phyloP scores from a whole-genome alignment of 2,888 invertebrate genomes.

The Apotomis turbidana region DNA sequence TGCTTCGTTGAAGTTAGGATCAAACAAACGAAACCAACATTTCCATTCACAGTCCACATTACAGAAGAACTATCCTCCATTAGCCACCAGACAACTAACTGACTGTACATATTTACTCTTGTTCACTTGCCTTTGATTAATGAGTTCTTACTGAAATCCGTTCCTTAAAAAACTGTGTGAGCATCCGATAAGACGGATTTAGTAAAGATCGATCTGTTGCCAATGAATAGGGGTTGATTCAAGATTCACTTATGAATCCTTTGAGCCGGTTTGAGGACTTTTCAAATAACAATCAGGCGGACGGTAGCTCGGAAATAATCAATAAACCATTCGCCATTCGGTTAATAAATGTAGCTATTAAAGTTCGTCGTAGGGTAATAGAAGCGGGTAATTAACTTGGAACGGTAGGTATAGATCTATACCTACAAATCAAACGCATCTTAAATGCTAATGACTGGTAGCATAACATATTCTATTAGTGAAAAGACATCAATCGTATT shows the following conservation, averaged over 20 bases:
- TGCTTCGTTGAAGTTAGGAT: background rate
- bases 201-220: constrained; percentile 32
- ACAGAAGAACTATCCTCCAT: constrained; percentile 12
- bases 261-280: constrained; percentile 24
- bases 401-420: no score
- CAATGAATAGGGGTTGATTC: constrained; percentile 35
- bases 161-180: constrained; percentile 25
- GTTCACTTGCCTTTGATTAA: constrained; percentile 29
- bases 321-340: background rate
- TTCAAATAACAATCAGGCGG: constrained; percentile 20
- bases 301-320: background rate
- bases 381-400: no score
- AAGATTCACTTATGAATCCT: constrained; percentile 32
- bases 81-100: constrained; percentile 23
- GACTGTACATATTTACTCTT: background rate
- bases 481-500: no score
- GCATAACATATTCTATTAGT: no score
- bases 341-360: background rate
- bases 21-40: background rate
- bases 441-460: no score
- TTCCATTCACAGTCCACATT: constrained; percentile 1
- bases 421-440: no score
- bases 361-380: background rate
- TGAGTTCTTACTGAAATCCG: constrained; percentile 25
- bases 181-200: constrained; percentile 27